Conservation (phyloP, 1,140 invertebrate species). For the Aphelinus certus region DNA sequence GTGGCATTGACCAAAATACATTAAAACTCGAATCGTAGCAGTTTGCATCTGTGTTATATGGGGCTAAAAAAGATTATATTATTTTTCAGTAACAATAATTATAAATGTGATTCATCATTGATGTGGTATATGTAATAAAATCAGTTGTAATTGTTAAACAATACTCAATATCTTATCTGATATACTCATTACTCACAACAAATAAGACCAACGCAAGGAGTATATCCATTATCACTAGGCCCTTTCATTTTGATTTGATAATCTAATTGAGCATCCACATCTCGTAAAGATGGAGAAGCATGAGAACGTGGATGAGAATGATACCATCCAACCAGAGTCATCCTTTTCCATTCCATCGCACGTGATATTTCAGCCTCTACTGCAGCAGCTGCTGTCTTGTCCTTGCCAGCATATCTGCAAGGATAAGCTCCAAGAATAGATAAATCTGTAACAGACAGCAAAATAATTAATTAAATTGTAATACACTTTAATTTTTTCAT, state of each 20-base stretch:
- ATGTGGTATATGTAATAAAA: conserved; percentile 21
- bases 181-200: conserved; percentile 74
- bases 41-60: conserved; percentile 82
- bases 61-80: conserved; percentile 71
- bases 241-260: conserved; percentile 96
- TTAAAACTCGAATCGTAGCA: conserved; percentile 83
- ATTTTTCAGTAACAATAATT: conserved; percentile 24
- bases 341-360: conserved; percentile 81
- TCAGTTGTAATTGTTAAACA: conserved; percentile 27
- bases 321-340: conserved; percentile 93
- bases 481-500: background rate
- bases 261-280: conserved; percentile 91
- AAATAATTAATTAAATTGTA: background rate
- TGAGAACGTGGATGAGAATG: conserved; percentile 93
- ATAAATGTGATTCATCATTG: too few species aligned
- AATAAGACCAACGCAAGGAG: conserved; percentile 92
- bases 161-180: background rate
- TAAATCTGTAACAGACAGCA: conserved; percentile 71
- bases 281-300: conserved; percentile 87
- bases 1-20: conserved; percentile 94
- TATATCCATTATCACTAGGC: conserved; percentile 86
- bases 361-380: conserved; percentile 85
- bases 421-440: conserved; percentile 90
- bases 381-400: conserved; percentile 76
- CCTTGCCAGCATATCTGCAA: conserved; percentile 82